A percentile compares a stretch with the other conserved stretches of the same genome.
Conservation (phyloP, 2,888 invertebrate species). For the Neria commutata region DNA sequence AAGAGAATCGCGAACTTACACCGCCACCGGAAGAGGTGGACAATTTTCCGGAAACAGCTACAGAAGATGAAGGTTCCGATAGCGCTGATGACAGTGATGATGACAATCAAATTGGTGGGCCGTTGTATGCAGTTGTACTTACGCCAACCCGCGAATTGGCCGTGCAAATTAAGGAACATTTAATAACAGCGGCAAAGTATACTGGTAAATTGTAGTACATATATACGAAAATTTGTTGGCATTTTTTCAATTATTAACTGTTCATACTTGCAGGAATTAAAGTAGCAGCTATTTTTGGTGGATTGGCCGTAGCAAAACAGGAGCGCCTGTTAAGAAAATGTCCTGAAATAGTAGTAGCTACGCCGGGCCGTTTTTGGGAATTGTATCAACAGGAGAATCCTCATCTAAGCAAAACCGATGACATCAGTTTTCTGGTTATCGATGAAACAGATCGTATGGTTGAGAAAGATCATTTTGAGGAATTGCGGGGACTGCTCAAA, state of each 20-base stretch:
- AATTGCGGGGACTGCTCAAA: constrained; percentile 81
- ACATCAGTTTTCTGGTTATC: constrained; percentile 86
- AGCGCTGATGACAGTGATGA: constrained; percentile 32
- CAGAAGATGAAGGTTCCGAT: constrained; percentile 43
- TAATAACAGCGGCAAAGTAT: constrained; percentile 79
- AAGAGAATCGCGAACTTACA: constrained; percentile 56
- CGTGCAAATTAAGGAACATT: constrained; percentile 89
- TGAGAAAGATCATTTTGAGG: constrained; percentile 94
- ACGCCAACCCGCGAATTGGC: constrained; percentile 97
- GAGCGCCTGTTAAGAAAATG: constrained; percentile 79
- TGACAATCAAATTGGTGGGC: constrained; percentile 36
- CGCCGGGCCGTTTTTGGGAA: constrained; percentile 97
- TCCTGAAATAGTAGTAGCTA: constrained; percentile 95
- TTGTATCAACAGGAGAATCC: constrained; percentile 78
- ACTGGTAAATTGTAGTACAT: constrained; percentile 62
- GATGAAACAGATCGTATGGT: constrained; percentile 99
- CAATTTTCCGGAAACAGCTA: constrained; percentile 31
- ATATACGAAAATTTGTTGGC: background rate
- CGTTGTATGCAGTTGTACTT: constrained; percentile 81
- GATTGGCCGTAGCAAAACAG: constrained; percentile 93
- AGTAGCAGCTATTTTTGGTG: constrained; percentile 89
- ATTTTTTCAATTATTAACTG: constrained; percentile 41
- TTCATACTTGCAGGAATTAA: constrained; percentile 61
- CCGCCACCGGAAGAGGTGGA: constrained; percentile 57
- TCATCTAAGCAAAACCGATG: constrained; percentile 75